Conservation (phyloP, 2,797 vertebrate species). For the Pseudomugil gertrudae region DNA sequence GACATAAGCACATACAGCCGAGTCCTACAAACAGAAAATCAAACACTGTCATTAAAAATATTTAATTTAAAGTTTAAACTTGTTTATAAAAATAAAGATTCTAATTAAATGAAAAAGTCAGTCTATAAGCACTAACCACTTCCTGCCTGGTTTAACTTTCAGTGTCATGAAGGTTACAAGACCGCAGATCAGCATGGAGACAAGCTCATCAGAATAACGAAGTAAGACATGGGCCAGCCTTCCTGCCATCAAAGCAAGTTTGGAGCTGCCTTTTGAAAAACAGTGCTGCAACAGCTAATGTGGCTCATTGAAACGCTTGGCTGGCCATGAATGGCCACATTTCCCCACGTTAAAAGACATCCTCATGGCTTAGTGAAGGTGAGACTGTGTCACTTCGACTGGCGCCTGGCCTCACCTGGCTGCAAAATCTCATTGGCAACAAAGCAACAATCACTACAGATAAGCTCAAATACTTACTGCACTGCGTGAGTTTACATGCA, state of each 20-base stretch:
- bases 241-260: slow-evolving; percentile 79
- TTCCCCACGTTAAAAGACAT: slow-evolving; percentile 79
- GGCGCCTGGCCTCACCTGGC: slow-evolving; percentile 79
- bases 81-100: slow-evolving; percentile 2
- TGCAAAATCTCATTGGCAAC: slow-evolving; percentile 61
- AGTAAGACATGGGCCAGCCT: slow-evolving; percentile 58
- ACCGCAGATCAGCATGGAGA: slow-evolving; percentile 59
- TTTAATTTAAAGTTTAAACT: neutral
- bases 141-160: slow-evolving; percentile 39
- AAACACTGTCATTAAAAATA: slow-evolving; percentile 10
- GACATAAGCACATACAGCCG: slow-evolving; percentile 26
- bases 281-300: slow-evolving; percentile 82
- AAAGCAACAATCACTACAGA: slow-evolving; percentile 38
- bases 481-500: slow-evolving; percentile 37
- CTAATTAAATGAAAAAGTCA: neutral
- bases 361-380: slow-evolving; percentile 68
- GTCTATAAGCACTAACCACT: slow-evolving; percentile 18
- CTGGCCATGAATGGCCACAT: slow-evolving; percentile 78
- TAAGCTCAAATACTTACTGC: slow-evolving; percentile 46
- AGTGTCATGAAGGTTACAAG: slow-evolving; percentile 44
- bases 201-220: slow-evolving; percentile 54
- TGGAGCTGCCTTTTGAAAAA: slow-evolving; percentile 81
- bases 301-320: slow-evolving; percentile 80
- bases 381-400: slow-evolving; percentile 76
- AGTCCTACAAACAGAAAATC: slow-evolving; percentile 3